Evolutionary conservation across 2,888 invertebrate genomes (phyloP), one percentile per base, ranked within the genome.

Genomic region (Sphaeridia pumilis): DNA sequence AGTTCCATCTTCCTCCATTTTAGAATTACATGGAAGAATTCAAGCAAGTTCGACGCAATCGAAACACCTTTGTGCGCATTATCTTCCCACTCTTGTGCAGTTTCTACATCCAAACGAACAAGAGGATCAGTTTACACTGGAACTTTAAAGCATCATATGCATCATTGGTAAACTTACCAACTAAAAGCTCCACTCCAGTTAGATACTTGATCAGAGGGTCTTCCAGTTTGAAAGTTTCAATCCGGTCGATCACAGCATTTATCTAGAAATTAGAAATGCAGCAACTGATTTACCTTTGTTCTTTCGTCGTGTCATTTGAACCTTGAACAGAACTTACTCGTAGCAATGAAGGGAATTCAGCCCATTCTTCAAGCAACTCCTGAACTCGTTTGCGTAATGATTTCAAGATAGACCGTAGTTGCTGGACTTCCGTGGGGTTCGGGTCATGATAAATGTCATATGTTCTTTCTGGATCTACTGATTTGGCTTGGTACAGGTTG

Each of bases 1-100:
- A 97, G 75, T 69, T 97, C 95, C 25, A 90, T 70, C 69, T 87
- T 86, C 54, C 95, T 79, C 94, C 94, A 98, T 46, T 80, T 77
- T 44, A 94, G 81, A 46, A 98, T 84, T 67, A 86, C 82, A 57
- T 81, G 78, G 0, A 86, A 85, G 1, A 97, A 74, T 26, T 77
- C 76, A 26, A 79, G 70, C n/a, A 87, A 79, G 55, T 85, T 76
- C 0, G 78, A 76, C 1, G 79, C 76, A 66, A 99, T 72, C 58
- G 87, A 87, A 55, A 94, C 88, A 4, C 83, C 84, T 60, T 78
- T 80, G 66, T 89, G 88, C 0, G 94, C 92, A 63, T 87, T 85
- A 65, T 83, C 81, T 69, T 95, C 89, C 95, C 94, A 95, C 66
- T 90, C 85, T 59, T 90, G 80, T 47, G 86, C 76, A 49, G 55